Conservation (phyloP, 92 coral and sea anemone genomes). For the Virgularia gustaviana region DNA sequence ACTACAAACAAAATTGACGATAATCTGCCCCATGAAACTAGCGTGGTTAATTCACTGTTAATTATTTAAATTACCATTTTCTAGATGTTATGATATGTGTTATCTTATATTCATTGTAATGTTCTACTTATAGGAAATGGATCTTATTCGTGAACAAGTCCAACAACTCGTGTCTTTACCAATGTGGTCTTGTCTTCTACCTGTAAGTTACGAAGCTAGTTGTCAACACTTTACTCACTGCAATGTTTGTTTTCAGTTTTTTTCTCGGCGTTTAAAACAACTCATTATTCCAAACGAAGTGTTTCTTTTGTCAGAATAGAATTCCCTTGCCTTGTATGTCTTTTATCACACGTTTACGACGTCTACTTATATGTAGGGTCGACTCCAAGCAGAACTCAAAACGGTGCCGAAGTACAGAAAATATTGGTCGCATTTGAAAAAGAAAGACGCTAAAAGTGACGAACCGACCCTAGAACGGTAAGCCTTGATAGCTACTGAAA, state of each 20-base stretch:
- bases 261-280: neutral
- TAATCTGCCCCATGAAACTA: neutral
- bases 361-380: conserved; percentile 53
- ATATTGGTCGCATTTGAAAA: conserved; percentile 83
- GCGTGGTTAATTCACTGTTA: neutral
- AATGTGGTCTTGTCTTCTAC: conserved; percentile 84
- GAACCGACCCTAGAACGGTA: conserved; percentile 63
- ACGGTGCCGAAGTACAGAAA: conserved; percentile 79
- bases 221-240: neutral
- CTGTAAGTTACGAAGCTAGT: too few species aligned
- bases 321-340: too few species aligned
- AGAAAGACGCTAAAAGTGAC: conserved; percentile 71
- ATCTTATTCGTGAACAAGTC: conserved; percentile 85
- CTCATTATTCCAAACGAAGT: too few species aligned
- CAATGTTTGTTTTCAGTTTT: neutral
- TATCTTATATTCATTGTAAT: neutral
- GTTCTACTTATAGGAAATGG: conserved; percentile 80
- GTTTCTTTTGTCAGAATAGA: too few species aligned
- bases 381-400: conserved; percentile 79
- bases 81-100: neutral
- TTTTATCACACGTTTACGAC: neutral
- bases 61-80: neutral
- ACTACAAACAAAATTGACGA: neutral
- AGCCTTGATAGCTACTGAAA: neutral
- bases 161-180: conserved; percentile 90